Percentiles rank a stretch among this genome's conserved stretches.
Conservation (phyloP, 2,888 invertebrate species). For the Podotricha telesiphe region DNA sequence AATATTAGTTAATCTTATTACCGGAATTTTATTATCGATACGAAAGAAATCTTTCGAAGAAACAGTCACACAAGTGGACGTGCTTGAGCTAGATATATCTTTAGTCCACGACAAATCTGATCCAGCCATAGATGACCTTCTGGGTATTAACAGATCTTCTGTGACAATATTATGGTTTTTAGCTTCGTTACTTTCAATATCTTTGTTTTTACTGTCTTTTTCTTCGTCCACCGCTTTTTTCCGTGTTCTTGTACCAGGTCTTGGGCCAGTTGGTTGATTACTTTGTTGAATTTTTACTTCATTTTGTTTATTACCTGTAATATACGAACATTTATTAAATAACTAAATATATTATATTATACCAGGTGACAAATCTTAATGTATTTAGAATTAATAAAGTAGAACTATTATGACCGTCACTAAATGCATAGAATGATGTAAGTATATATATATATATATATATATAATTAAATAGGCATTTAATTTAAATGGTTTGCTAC, state of each 20-base stretch:
- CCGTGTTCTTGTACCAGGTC: constrained; percentile 10
- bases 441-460: too few relatives aligned
- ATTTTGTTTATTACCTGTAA: constrained; percentile 5
- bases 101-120: constrained; percentile 68
- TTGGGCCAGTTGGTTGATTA: not conserved
- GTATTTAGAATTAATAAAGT: too few relatives aligned
- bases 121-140: constrained; percentile 49
- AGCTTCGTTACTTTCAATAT: not conserved
- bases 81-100: constrained; percentile 67
- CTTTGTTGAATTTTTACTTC: not conserved
- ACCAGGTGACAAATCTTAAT: too few relatives aligned
- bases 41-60: constrained; percentile 58
- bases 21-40: constrained; percentile 65
- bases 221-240: not conserved
- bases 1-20: constrained; percentile 56
- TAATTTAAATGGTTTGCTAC: too few relatives aligned
- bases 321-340: not conserved
- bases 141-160: constrained; percentile 39
- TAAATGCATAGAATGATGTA: too few relatives aligned
- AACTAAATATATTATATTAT: too few relatives aligned
- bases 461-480: too few relatives aligned
- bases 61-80: constrained; percentile 59
- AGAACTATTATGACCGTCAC: too few relatives aligned
- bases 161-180: not conserved
- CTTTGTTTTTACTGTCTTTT: not conserved